Base-by-base conservation (phyloP, 1,140 invertebrate genomes). In the Eupeodes corollae region DNA sequence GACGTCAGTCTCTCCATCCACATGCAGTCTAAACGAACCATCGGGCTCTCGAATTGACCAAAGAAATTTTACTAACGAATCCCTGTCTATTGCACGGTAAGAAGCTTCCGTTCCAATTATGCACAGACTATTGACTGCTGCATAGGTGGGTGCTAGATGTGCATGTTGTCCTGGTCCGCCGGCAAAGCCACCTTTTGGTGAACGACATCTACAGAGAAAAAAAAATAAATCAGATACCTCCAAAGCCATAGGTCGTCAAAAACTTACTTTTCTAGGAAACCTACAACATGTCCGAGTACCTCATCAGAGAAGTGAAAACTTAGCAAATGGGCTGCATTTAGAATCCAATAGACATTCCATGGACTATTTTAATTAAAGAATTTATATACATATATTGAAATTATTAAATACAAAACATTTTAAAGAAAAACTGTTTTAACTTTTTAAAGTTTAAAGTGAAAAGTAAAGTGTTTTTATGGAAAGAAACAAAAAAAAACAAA, bases 141-240 rank as follows among this genome's bases (percentile, higher is more conserved):
- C 96, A 75, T 98, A 99, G 6, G 95, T 98, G 30, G 94, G 82
- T 1, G 95, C 96, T 43, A 99, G 74, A 73, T 99, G 96, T 21
- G 93, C 73, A 60, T 80, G 72, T 68, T 99, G 95, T 3, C 80
- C 80, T 0, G 93, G 94, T 14, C 93, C 94, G 54, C 95, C 94
- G 41, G 85, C 91, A 78, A 94, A 98, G 6, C 93, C 93, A 26
- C 94, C 93, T 50, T 78, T 73, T 6, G 79, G 75, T 58, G 79
- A 72, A 56, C 93, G 89, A 67, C 91, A 95, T 57, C 79, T 79
- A 38, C 55, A 63, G 50, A 39, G 12, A 54, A 58, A 59, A 51
- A 18, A 10, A 3, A 38, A 38, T 42, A 50, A n/a, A n/a, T n/a
- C n/a, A n/a, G n/a, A n/a, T n/a, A n/a, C n/a, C n/a, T n/a, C n/a